Evolutionary conservation across 2,113 vertebrate genomes (phyloP).

Genomic region (Opisthocomus hoazin): DNA sequence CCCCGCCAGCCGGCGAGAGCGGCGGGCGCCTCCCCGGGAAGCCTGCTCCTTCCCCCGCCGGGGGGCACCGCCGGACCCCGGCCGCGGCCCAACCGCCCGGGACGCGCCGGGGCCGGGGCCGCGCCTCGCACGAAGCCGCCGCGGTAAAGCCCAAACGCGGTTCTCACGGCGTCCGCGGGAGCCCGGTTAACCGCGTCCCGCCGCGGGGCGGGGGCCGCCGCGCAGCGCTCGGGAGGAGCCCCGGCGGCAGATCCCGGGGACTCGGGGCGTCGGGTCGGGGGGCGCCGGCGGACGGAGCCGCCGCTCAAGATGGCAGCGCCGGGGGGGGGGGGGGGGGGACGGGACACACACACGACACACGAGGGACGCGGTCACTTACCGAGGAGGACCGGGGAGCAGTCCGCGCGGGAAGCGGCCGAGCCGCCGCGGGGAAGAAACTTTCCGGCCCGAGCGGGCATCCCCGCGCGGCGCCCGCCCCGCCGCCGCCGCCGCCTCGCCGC

Average conservation of each 20-base stretch:
- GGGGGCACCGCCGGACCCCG: neutral
- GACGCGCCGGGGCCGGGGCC: neutral
- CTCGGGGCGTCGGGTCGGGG: neutral
- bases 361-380: conserved; percentile 67
- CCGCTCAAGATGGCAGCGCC: conserved; percentile 63
- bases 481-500: neutral
- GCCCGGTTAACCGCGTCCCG: neutral
- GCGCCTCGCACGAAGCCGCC: neutral
- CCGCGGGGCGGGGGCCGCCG: neutral
- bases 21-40: too few relatives aligned
- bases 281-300: neutral
- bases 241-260: too few relatives aligned
- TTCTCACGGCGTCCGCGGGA: neutral
- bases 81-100: neutral
- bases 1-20: neutral
- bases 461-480: conserved; percentile 20
- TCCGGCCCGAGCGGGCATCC: conserved; percentile 50
- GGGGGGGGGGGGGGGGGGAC: neutral
- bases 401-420: neutral
- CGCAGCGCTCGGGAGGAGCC: neutral
- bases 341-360: too few relatives aligned
- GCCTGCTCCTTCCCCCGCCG: too few relatives aligned
- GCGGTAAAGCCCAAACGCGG: neutral
- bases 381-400: neutral
- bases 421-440: conserved; percentile 70